Base-by-base conservation (phyloP, 64 coral and sea anemone genomes). In the Porites lutea region DNA sequence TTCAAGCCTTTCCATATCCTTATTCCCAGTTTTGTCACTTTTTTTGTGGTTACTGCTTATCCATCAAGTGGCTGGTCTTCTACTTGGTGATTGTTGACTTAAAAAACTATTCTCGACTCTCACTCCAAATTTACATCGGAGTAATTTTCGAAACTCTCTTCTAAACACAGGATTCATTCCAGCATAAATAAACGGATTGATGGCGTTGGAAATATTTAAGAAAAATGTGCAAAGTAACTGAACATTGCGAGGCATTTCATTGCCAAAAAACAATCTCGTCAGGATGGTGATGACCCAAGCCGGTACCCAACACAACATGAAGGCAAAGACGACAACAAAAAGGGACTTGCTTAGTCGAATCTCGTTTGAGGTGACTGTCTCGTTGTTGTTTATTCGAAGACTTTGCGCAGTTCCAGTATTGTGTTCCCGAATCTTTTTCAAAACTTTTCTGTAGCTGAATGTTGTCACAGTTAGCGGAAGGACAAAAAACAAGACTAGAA, bases 401-500 rank as follows among this genome's bases (percentile, higher is more conserved):
- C 13, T 16, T 19, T 50, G 46, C 47, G 14, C 73, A 8, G 48
- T 16, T 19, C 48, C 48, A 13, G 51, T 76, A 48, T 76, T 76
- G 73, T 76, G 73, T 19, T 76, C 73, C 48, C 48, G 46, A 51
- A 82, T 62, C 55, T 62, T 82, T 82, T 13, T 62, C 0, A 23
- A 15, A 12, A 82, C 54, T 44, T 37, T 62, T 19, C 54, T 63
- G 79, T 65, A 59, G 18, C 54, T 82, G 12, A 82, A 63, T 44
- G 62, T 82, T 13, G 62, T 82, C 10, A 82, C 16, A 18, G 46
- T 46, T 15, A 76, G 73, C 2, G 73, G 73, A 76, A 76, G 73
- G 13, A 51, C 13, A 18, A 48, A 51, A 50, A 76, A 76, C 3
- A 76, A 44, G 4, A 13, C 73, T 19, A 76, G 12, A 4, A 76